Conservation (phyloP, 2,888 invertebrate species). For the Rhagonycha fulva region DNA sequence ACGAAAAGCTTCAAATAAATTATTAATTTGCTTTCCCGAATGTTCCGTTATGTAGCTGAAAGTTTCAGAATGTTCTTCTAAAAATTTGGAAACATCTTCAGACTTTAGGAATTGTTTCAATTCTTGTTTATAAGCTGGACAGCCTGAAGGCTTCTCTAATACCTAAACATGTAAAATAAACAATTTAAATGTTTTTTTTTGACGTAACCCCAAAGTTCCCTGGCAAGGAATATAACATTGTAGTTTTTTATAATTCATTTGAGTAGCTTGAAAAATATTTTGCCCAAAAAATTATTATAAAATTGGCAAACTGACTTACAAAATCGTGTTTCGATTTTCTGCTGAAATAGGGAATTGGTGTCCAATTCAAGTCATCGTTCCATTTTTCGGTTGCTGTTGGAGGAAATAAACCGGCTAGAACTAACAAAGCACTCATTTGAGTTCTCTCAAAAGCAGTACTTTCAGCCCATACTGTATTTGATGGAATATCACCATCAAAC, state of each 20-base stretch:
- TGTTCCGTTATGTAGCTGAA: not conserved
- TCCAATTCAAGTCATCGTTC: slow-evolving; percentile 66
- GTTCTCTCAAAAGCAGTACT: slow-evolving; percentile 74
- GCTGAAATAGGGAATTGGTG: slow-evolving; percentile 57
- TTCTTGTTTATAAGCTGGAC: not conserved
- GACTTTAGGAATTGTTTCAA: not conserved
- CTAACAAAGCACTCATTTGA: slow-evolving; percentile 69
- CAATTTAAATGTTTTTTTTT: not conserved
- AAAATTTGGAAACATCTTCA: not conserved
- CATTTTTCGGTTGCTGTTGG: slow-evolving; percentile 59
- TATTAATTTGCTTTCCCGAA: not conserved
- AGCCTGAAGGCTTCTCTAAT: not conserved
- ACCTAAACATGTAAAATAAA: not conserved
- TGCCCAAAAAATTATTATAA: too few species aligned
- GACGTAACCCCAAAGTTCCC: not conserved
- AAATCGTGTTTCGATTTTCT: not conserved
- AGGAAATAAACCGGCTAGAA: slow-evolving; percentile 71
- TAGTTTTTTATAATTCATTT: too few species aligned
- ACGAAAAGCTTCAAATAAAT: not conserved
- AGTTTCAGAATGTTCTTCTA: not conserved
- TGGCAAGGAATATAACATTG: not conserved
- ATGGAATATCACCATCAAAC: slow-evolving; percentile 57
- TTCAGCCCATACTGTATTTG: slow-evolving; percentile 63
- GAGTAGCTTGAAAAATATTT: too few species aligned
- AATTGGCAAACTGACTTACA: slow-evolving; percentile 40